Conservation (phyloP, 2,113 vertebrate genomes). For the Rostratula benghalensis region DNA sequence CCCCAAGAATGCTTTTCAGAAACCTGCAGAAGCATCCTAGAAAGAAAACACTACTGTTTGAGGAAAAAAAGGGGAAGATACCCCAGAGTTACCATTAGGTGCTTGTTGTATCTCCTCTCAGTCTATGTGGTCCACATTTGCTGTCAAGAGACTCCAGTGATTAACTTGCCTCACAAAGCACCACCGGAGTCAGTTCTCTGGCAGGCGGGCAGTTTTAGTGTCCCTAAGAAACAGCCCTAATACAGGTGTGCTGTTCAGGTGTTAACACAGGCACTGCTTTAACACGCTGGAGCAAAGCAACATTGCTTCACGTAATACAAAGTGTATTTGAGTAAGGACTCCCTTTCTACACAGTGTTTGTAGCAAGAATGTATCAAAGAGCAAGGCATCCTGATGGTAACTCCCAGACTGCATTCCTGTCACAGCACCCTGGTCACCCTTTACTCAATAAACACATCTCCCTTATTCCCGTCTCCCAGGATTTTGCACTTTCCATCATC, state of each 20-base stretch:
- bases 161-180: neutral
- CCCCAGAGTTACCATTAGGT: neutral
- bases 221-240: neutral
- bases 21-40: neutral
- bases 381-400: neutral
- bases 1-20: neutral
- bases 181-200: neutral
- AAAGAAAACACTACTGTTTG: neutral
- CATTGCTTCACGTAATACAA: neutral
- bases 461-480: neutral
- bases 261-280: neutral
- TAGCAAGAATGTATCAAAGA: neutral
- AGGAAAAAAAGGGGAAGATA: neutral
- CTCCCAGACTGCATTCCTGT: neutral
- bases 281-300: neutral
- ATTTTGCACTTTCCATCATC: neutral
- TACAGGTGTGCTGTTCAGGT: neutral
- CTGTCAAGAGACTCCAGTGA: neutral
- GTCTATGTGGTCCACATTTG: too few species aligned
- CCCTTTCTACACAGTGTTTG: neutral
- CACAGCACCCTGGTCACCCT: neutral
- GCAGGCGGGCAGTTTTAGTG: neutral
- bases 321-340: neutral
- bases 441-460: neutral
- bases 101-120: too few species aligned